These are phyloP conservation scores for Scaptomyza caliginosa DNA, from an alignment of 2,888 invertebrate genomes.

Conservation along the genomic window DNA sequence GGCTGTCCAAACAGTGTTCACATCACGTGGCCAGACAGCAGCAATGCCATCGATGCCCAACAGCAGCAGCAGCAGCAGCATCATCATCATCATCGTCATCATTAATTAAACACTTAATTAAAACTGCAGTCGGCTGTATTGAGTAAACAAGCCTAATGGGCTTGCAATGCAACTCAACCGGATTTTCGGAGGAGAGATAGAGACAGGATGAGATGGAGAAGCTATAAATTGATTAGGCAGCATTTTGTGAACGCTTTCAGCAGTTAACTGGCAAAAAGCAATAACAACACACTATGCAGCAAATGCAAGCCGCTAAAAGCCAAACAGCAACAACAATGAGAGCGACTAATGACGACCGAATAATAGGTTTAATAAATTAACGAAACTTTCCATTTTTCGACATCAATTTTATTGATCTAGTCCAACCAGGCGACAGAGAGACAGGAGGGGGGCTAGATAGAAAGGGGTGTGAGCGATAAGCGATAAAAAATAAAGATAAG, in stretches of 20 bases:
- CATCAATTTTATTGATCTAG: slow-evolving; percentile 9
- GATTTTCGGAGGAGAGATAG: not conserved
- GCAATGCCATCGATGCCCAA: slow-evolving; percentile 32
- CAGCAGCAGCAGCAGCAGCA: slow-evolving; percentile 31
- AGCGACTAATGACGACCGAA: slow-evolving; percentile 33
- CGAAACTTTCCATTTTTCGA: slow-evolving; percentile 37
- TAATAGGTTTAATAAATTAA: slow-evolving; percentile 44
- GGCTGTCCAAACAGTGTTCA: slow-evolving; percentile 24
- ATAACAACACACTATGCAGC: slow-evolving; percentile 18
- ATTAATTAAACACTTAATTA: slow-evolving; percentile 78
- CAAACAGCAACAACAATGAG: slow-evolving; percentile 17
- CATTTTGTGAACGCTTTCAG: slow-evolving; percentile 44
- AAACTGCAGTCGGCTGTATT: slow-evolving; percentile 59
- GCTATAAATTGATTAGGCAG: slow-evolving; percentile 52
- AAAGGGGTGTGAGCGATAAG: not conserved
- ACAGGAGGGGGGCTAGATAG: not conserved
- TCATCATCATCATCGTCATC: slow-evolving; percentile 47
- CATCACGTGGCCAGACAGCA: slow-evolving; percentile 25
- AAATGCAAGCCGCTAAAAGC: slow-evolving; percentile 48
- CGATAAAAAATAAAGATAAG: slow-evolving; percentile 28
- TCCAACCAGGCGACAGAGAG: not conserved
- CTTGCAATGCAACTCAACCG: slow-evolving; percentile 8
- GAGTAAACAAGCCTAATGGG: not conserved
- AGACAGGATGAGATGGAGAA: not conserved
- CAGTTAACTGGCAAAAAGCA: slow-evolving; percentile 31